Base-by-base conservation (phyloP, 2,113 vertebrate genomes). In the Morone saxatilis region DNA sequence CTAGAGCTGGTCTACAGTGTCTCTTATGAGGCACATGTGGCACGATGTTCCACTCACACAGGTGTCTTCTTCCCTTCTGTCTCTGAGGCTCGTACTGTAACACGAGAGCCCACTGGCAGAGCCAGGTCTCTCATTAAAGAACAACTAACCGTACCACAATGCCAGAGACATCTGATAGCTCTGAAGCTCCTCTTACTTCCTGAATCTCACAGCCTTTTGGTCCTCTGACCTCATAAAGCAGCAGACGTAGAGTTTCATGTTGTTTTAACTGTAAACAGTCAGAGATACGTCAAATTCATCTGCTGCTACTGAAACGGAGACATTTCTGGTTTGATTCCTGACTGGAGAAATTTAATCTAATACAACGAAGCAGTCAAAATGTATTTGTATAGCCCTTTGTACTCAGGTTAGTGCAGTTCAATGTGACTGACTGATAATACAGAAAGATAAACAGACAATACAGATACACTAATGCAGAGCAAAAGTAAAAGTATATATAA, bases 101-200 rank as follows among this genome's bases (percentile, higher is more conserved):
- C 85, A 59, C 0, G 90, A 94, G 89, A 89, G 71, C 60, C n/a
- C 25, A 41, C 67, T 53, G 57, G 61, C 79, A 78, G 69, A 76
- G 56, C 16, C 20, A 76, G 73, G 65, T 74, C 11, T 22, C 91
- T 91, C 90, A 90, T 91, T 91, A 93, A 91, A 92, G 88, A 86
- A 92, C 71, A 92, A 88, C 84, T 48, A 87, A 66, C 69, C 41
- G 43, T 70, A 25, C 63, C 76, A 74, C 78, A 86, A 85, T 43
- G 62, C 53, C 40, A 40, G 0, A 0, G 91, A 92, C 85, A 94
- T 51, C 67, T 25, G 88, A 90, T 78, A 89, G 72, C 67, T 65
- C 56, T 14, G 48, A 45, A 40, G 78, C 76, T 38, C 72, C 50
- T 67, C 51, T 68, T 7, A 57, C 90, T 91, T 87, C 83, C 81